These are phyloP conservation scores for Darevskia mixta DNA, from an alignment of 2,797 vertebrate genomes.

Conservation along the genomic window DNA sequence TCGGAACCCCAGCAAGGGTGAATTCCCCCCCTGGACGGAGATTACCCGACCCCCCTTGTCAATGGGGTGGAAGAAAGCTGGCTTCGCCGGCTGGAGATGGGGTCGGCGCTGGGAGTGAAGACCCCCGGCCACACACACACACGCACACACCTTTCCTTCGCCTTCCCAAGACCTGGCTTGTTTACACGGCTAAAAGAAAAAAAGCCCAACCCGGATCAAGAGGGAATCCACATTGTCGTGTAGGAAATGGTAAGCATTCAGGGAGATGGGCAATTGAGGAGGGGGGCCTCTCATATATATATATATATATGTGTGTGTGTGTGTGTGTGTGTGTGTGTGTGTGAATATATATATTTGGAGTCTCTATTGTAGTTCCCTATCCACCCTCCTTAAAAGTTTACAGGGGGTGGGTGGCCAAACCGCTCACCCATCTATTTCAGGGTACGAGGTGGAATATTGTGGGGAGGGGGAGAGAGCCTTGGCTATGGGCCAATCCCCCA, in stretches of 20 bases:
- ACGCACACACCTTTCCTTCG: not conserved
- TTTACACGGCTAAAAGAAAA: not conserved
- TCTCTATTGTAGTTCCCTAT: not conserved
- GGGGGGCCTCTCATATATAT: no score
- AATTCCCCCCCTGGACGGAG: not conserved
- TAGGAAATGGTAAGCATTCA: not conserved
- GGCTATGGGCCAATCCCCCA: not conserved
- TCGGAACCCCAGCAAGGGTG: not conserved
- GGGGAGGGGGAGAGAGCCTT: not conserved
- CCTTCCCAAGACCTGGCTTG: not conserved
- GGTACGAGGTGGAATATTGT: not conserved
- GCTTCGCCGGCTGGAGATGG: not conserved
- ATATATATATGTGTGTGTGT: not conserved
- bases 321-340: no score
- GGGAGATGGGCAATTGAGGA: not conserved
- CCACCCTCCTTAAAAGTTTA: slow-evolving; percentile 35
- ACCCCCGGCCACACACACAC: not conserved
- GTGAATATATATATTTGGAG: no score
- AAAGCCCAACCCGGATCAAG: not conserved
- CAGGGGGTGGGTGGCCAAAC: not conserved
- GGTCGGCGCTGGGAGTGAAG: slow-evolving; percentile 14
- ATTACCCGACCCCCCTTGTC: not conserved
- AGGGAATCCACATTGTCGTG: not conserved
- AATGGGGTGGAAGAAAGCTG: slow-evolving; percentile 10
- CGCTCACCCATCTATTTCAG: not conserved